Percentiles rank a stretch among this genome's conserved stretches.
Evolutionary conservation across 2,888 invertebrate genomes (phyloP).

Genomic region (Tanytarsus gracilentus): DNA sequence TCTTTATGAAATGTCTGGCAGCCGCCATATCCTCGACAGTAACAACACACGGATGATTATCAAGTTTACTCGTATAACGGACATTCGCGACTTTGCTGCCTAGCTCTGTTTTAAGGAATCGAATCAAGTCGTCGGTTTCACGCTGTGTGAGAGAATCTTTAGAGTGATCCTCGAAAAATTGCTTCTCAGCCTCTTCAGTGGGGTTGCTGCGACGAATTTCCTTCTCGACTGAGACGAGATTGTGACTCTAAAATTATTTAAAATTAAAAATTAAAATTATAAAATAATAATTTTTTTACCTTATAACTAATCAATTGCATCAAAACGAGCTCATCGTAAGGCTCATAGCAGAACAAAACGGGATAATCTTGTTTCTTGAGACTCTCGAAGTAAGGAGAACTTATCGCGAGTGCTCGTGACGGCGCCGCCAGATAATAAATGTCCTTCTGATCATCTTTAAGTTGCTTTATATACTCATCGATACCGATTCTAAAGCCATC

Average conservation of each 20-base stretch:
- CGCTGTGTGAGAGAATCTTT: slow-evolving; percentile 60
- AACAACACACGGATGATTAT: slow-evolving; percentile 86
- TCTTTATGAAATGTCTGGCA: slow-evolving; percentile 87
- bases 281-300: not conserved
- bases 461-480: slow-evolving; percentile 67
- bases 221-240: slow-evolving; percentile 83
- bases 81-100: slow-evolving; percentile 73
- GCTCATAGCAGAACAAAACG: slow-evolving; percentile 91
- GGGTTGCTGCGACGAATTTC: slow-evolving; percentile 72
- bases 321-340: slow-evolving; percentile 92
- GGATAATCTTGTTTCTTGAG: slow-evolving; percentile 67
- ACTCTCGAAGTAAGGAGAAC: slow-evolving; percentile 91
- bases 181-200: slow-evolving; percentile 42
- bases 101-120: slow-evolving; percentile 54
- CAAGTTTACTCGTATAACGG: slow-evolving; percentile 73
- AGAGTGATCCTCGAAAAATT: slow-evolving; percentile 37
- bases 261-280: not conserved
- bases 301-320: slow-evolving; percentile 60
- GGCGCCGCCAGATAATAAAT: slow-evolving; percentile 93
- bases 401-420: slow-evolving; percentile 85
- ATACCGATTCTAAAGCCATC: slow-evolving; percentile 65
- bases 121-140: slow-evolving; percentile 68
- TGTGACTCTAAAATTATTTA: slow-evolving; percentile 67
- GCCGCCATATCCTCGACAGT: slow-evolving; percentile 96
- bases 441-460: slow-evolving; percentile 70